Evolutionary conservation across 2,888 invertebrate species (phyloP).

Genomic region (Lissocephala sabroskyi): DNA sequence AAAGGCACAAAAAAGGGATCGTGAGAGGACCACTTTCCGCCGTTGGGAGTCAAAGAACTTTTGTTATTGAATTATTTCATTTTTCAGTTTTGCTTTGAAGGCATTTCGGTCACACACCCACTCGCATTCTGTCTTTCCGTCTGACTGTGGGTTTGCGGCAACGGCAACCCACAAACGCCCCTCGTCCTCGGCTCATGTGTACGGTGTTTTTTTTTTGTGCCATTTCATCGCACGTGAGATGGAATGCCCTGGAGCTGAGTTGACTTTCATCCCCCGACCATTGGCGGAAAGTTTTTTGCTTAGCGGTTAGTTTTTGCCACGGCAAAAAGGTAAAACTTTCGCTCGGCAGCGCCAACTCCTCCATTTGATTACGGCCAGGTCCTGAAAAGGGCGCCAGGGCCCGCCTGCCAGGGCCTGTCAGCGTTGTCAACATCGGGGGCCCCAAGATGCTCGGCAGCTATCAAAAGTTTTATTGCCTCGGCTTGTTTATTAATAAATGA

Average conservation of each 20-base stretch:
- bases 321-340: too few species aligned
- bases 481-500: slow-evolving; percentile 43
- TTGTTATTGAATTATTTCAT: slow-evolving; percentile 43
- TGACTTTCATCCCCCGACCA: background rate
- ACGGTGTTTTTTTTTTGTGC: too few species aligned
- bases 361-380: slow-evolving; percentile 34
- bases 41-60: slow-evolving; percentile 4
- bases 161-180: too few species aligned
- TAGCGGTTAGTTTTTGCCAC: background rate
- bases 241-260: background rate
- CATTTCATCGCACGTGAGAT: background rate
- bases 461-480: slow-evolving; percentile 29
- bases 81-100: background rate
- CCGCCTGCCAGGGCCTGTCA: background rate
- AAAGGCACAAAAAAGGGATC: slow-evolving; percentile 1
- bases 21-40: background rate
- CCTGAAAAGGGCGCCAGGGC: background rate
- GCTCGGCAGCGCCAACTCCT: too few species aligned
- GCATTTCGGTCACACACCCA: background rate
- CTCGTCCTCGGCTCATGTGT: too few species aligned
- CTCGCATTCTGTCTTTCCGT: background rate
- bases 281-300: background rate
- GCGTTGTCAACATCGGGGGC: slow-evolving; percentile 1
- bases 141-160: background rate
- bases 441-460: background rate